These are phyloP conservation scores for Tethea ocularis DNA, from an alignment of 2,888 invertebrate species.

Conservation along the genomic window DNA sequence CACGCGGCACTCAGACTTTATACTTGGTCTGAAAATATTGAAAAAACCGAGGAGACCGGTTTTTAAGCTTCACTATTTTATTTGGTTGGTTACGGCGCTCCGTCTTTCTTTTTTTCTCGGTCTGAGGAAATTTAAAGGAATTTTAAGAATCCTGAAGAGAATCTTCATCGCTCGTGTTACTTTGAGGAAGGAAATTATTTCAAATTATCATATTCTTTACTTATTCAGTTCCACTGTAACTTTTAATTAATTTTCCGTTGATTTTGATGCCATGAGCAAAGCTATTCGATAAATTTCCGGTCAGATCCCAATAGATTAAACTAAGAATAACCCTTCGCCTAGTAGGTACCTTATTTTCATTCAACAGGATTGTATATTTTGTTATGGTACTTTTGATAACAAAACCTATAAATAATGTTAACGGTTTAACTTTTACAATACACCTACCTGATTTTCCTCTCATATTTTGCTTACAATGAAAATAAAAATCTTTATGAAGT, in stretches of 20 bases:
- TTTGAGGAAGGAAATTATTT: too few relatives aligned
- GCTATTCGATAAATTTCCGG: slow-evolving; percentile 1
- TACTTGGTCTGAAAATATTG: too few relatives aligned
- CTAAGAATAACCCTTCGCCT: not conserved
- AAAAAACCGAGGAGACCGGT: too few relatives aligned
- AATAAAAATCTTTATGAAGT: not conserved
- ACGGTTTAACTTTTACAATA: not conserved
- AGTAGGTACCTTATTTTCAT: not conserved
- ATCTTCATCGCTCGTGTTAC: too few relatives aligned
- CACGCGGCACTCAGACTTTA: too few relatives aligned
- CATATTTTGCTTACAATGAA: not conserved
- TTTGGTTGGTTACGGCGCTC: too few relatives aligned
- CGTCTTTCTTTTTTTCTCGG: too few relatives aligned
- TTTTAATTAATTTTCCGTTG: not conserved
- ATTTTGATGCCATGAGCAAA: not conserved
- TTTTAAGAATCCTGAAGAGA: too few relatives aligned
- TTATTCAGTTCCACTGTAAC: not conserved
- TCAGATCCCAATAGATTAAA: slow-evolving; percentile 3
- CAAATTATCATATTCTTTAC: too few relatives aligned
- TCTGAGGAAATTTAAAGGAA: too few relatives aligned
- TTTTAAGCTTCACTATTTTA: too few relatives aligned
- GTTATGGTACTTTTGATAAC: not conserved
- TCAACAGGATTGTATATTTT: slow-evolving; percentile 1
- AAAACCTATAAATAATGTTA: not conserved
- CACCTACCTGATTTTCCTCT: not conserved